Evolutionary conservation across 2,113 vertebrate species (phyloP), one percentile per base, ranked within the genome.

Genomic region (Chloropsis cyanopogon): DNA sequence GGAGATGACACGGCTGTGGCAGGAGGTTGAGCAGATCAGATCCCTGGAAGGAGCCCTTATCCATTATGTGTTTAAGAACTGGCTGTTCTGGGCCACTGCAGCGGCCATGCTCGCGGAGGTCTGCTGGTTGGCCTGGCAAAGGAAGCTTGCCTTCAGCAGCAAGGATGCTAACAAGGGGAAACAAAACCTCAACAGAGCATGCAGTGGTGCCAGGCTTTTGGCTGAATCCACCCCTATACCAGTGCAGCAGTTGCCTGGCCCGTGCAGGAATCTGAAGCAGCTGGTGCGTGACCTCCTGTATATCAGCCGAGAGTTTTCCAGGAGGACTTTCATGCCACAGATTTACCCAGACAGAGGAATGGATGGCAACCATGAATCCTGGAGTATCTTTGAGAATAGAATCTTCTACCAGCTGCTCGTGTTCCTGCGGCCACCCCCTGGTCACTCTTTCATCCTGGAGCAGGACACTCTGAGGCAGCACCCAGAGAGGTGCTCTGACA

Each of bases 31-130:
- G 31, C 10, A 16, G n/a, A 37, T 19, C 22, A 18, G 18, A 7
- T 22, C 29, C 31, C 24, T 39, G 28, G 4, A 59, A 16, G 60
- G n/a, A 68, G 68, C 25, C 19, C 23, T 19, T 2, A 1, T 75
- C 26, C 41, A 6, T 49, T 37, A 25, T 7, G 13, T 49, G 35
- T 11, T 80, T 15, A 78, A 28, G 35, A 50, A 25, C 26, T 35
- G 53, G 47, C 2, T 31, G 14, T 39, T 86, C 8, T 57, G 42
- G 49, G 7, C 25, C 50, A 10, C 49, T 18, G 49, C 35, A 39
- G 41, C 19, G 2, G 23, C 52, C 33, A 9, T 92, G 16, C 5
- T 86, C 0, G 0, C 0, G 0, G 25, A 60, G n/a, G 4, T 23
- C 25, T 50, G 16, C 54, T 81, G 47, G 49, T 35, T 63, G 76